These are phyloP conservation scores for Sturmia bella DNA, from an alignment of 2,888 invertebrate species.

Conservation along the genomic window DNA sequence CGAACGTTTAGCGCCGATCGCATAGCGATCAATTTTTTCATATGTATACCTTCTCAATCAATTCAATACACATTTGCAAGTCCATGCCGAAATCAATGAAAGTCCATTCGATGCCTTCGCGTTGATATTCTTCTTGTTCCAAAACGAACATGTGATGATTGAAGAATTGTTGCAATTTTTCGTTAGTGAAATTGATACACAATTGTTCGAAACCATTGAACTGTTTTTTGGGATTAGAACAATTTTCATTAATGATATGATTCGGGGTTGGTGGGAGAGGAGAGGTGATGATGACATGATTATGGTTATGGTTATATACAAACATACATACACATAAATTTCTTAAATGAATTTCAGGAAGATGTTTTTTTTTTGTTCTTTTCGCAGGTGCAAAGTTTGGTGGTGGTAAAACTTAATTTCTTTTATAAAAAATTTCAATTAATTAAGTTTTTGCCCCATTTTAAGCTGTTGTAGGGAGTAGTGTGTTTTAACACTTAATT, in stretches of 20 bases:
- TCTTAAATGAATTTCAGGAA: not conserved
- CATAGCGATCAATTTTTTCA: slow-evolving; percentile 22
- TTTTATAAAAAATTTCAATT: slow-evolving; percentile 23
- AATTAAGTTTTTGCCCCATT: slow-evolving; percentile 19
- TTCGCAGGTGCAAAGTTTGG: not conserved
- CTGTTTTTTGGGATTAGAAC: slow-evolving; percentile 83
- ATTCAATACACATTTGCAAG: slow-evolving; percentile 90
- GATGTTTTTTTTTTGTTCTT: too few relatives aligned
- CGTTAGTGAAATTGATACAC: slow-evolving; percentile 97
- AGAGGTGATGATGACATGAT: slow-evolving; percentile 40
- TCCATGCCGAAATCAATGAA: slow-evolving; percentile 97
- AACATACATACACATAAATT: not conserved
- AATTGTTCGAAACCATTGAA: slow-evolving; percentile 96
- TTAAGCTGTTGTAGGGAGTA: not conserved
- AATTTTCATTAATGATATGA: slow-evolving; percentile 71
- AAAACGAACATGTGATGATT: slow-evolving; percentile 97
- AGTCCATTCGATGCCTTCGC: slow-evolving; percentile 95
- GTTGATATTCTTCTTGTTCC: slow-evolving; percentile 95
- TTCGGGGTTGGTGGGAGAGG: slow-evolving; percentile 44
- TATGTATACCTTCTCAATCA: slow-evolving; percentile 86
- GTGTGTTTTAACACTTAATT: slow-evolving; percentile 22
- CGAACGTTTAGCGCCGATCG: slow-evolving; percentile 38
- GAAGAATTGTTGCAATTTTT: slow-evolving; percentile 96
- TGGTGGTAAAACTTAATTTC: slow-evolving; percentile 27
- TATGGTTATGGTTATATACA: slow-evolving; percentile 35